Evolutionary conservation across 2,888 invertebrate genomes (phyloP).

Genomic region (Branchipolynoe longqiensis): DNA sequence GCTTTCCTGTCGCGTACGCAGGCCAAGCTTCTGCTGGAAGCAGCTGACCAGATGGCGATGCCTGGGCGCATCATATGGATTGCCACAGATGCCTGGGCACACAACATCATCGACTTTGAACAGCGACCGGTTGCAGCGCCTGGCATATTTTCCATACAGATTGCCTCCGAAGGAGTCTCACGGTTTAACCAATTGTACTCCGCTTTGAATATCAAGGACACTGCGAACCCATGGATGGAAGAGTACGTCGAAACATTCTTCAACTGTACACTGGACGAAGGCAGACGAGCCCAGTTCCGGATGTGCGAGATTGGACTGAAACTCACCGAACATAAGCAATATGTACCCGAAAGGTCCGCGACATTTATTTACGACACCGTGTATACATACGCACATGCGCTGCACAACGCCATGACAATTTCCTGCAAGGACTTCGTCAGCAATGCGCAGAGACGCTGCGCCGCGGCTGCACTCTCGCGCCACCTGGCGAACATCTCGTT

Average conservation of each 20-base stretch:
- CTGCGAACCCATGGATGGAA: slow-evolving; percentile 69
- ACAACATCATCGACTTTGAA: slow-evolving; percentile 66
- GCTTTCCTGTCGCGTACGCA: slow-evolving; percentile 63
- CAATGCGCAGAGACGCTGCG: slow-evolving; percentile 16
- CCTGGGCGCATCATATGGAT: slow-evolving; percentile 68
- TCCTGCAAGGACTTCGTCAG: slow-evolving; percentile 51
- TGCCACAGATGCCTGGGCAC: slow-evolving; percentile 69
- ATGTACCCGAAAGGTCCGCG: slow-evolving; percentile 44
- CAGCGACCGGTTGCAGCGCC: slow-evolving; percentile 61
- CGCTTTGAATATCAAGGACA: neutral
- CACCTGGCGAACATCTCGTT: slow-evolving; percentile 61
- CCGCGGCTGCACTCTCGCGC: neutral
- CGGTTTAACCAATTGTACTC: slow-evolving; percentile 68
- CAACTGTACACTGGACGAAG: slow-evolving; percentile 41
- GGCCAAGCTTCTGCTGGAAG: slow-evolving; percentile 63
- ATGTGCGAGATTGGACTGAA: neutral
- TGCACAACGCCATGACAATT: slow-evolving; percentile 34
- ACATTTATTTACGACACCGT: slow-evolving; percentile 65
- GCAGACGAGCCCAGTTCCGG: neutral
- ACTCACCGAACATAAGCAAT: slow-evolving; percentile 11
- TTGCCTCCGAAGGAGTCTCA: slow-evolving; percentile 63
- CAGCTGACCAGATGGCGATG: slow-evolving; percentile 60
- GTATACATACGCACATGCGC: slow-evolving; percentile 65
- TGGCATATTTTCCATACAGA: slow-evolving; percentile 67
- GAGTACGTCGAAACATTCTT: slow-evolving; percentile 62